Evolutionary conservation across 2,113 vertebrate species (phyloP).

Genomic region (Campylomormyrus numenius): DNA sequence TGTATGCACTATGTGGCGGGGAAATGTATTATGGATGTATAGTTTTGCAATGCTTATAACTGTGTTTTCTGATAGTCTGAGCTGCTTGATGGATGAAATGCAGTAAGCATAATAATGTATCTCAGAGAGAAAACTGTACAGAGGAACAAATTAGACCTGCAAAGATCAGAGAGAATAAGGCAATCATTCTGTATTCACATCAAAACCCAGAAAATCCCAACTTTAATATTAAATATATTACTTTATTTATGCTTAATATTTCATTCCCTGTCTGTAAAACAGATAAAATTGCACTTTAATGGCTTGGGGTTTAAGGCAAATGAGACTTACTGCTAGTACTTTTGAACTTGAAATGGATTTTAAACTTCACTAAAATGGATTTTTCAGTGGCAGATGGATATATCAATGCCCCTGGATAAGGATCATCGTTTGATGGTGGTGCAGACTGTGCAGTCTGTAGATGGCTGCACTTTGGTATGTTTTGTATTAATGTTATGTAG

Average conservation of each 20-base stretch:
- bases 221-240: not conserved
- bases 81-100: not conserved
- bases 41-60: not conserved
- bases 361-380: not conserved
- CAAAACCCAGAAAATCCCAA: not conserved
- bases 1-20: not conserved
- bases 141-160: not conserved
- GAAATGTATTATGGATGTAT: not conserved
- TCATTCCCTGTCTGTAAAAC: not conserved
- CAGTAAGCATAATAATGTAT: not conserved
- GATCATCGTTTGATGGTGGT: not conserved
- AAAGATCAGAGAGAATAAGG: not conserved
- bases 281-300: not conserved
- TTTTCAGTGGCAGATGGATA: not conserved
- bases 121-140: not conserved
- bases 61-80: not conserved
- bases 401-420: not conserved
- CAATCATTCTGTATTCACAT: not conserved
- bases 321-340: not conserved
- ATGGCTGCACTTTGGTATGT: not conserved
- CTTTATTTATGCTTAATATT: slow-evolving; percentile 1
- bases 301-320: not conserved
- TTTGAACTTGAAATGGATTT: not conserved
- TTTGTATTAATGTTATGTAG: not conserved
- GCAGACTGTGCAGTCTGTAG: not conserved